Evolutionary conservation across 2,113 vertebrate genomes (phyloP), one percentile per base, ranked within the genome.

Genomic region (Gallinago undulata): DNA sequence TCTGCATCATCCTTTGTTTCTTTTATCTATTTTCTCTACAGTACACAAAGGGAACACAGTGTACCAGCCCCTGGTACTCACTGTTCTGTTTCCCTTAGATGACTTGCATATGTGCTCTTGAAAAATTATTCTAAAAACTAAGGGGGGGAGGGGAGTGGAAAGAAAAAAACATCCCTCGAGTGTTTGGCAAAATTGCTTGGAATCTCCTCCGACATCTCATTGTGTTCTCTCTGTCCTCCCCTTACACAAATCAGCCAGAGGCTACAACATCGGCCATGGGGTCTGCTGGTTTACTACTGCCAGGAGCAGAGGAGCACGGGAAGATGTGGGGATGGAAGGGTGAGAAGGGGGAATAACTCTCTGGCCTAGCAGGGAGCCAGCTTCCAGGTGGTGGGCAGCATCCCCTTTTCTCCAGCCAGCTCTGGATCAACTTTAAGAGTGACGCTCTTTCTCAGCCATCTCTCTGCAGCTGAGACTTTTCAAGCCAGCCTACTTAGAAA

Each of bases 51-150:
- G 90, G 93, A 96, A 98, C 97, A 98, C 94, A 62, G 92, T 97
- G 97, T 97, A 97, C 97, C 82, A 94, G 89, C 79, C 92, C 83
- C 78, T 69, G 84, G 95, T 96, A 97, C 97, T 98, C 90, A 93
- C 84, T 96, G 97, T 97, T 97, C 97, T 90, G 81, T 97, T 97
- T 95, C 88, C 95, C 92, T 97, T 96, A 98, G 94, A 98, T 98
- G 97, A 98, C 97, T 98, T 94, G 81, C 95, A 98, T 95, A 97
- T 97, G 97, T 97, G 96, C 75, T 97, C 86, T 97, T 97, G 94
- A 98, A 97, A 96, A 97, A 97, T 94, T 97, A 97, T 96, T 97
- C 95, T 92, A 80, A 96, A 98, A 98, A 96, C 97, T 95, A 96
- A 77, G 48, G 82, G 86, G 88, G 88, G 95, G 77, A 87, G 87